phyloP scores from a whole-genome alignment of 2,797 vertebrate genomes.

The Thalassophryne amazonica region DNA sequence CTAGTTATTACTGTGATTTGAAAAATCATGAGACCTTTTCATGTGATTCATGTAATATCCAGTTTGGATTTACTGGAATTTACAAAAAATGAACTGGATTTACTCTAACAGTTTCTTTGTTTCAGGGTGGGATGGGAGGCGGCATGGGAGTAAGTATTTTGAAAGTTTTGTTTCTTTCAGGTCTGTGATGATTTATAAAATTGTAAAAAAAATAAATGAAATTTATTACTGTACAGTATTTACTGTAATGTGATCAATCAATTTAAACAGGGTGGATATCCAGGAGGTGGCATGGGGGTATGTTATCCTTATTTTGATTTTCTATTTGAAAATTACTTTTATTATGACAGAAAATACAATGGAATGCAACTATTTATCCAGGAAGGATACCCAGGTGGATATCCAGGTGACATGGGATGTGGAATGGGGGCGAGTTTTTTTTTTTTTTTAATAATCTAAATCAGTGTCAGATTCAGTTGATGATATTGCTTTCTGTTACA shows the following conservation, averaged over 20 bases:
- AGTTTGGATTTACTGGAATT: no score
- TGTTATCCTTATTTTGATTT: neutral
- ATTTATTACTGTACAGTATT: neutral
- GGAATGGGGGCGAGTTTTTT: neutral
- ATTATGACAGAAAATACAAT: neutral
- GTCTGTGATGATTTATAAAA: neutral
- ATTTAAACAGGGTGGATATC: slow-evolving; percentile 49
- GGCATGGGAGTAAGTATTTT: slow-evolving; percentile 28
- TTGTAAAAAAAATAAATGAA: neutral
- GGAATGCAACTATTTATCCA: slow-evolving; percentile 5
- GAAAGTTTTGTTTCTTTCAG: neutral
- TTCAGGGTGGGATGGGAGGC: slow-evolving; percentile 32
- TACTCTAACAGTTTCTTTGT: neutral
- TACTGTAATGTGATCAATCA: neutral
- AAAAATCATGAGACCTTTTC: no score
- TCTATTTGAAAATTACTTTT: neutral
- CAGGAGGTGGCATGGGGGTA: slow-evolving; percentile 46
- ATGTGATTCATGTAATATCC: no score
- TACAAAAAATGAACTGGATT: no score
- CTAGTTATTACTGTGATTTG: no score
- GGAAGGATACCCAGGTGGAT: slow-evolving; percentile 55
- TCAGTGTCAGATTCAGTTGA: no score
- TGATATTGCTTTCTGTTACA: no score
- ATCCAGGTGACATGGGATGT: slow-evolving; percentile 45
- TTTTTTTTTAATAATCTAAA: no score